Evolutionary conservation across 1,140 invertebrate genomes (phyloP), one percentile per base, ranked within the genome.

Genomic region (Aphidius ervi): DNA sequence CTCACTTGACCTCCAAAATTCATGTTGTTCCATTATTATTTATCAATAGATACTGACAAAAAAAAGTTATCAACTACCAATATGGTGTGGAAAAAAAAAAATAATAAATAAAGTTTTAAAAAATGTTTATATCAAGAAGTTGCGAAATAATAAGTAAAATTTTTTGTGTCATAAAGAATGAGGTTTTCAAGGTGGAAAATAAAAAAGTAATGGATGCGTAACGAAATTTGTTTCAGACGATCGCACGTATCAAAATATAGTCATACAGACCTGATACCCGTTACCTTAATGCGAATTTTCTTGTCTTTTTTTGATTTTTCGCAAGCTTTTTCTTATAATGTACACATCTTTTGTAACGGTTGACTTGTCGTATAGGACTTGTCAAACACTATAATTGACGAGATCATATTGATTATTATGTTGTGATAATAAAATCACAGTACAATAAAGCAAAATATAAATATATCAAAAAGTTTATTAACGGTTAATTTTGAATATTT

Each of bases 211-310:
- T 58, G 56, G 46, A 63, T 50, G 57, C 61, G 56, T 58, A 56
- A 58, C 57, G 56, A 46, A 37, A 63, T 56, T 63, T 63, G 56
- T 57, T 55, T 45, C 56, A 55, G 45, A 53, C 49, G 40, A 37
- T 43, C 50, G 45, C 23, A 37, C 55, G 42, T 41, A 42, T 54
- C 41, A 50, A 31, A 20, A 63, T 59, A 49, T 46, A 63, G 54
- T 56, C 53, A 59, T 57, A 65, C 55, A 60, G 58, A 62, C 56
- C 67, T 55, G 56, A 59, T 64, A 67, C 67, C 78, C 78, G 78
- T 80, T 80, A 79, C 72, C 66, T 75, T 79, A 79, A 79, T 80
- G 69, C 64, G 67, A 62, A 68, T 74, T 73, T 75, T 73, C 16
- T 73, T 75, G 5, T 50, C 8, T 50, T 53, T 53, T 42, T 41